Evolutionary conservation across 2,888 invertebrate genomes (phyloP).

Genomic region (Chrysina gloriosa): DNA sequence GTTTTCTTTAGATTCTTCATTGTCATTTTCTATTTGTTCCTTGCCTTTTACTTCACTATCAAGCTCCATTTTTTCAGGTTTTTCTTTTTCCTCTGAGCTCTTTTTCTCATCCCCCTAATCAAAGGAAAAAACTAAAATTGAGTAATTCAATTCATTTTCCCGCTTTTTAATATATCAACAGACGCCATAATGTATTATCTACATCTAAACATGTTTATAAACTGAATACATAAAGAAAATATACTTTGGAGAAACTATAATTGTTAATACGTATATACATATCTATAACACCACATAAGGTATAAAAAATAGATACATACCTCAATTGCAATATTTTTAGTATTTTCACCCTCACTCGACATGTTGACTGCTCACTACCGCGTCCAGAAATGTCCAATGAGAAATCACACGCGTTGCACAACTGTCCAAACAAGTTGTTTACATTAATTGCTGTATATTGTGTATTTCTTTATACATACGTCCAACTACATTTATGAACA

Average conservation of each 20-base stretch:
- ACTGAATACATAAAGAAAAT: not conserved
- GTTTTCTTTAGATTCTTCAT: constrained; percentile 50
- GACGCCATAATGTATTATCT: constrained; percentile 63
- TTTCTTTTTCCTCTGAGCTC: constrained; percentile 48
- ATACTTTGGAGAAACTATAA: constrained; percentile 1
- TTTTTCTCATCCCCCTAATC: constrained; percentile 42
- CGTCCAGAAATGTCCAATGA: constrained; percentile 63
- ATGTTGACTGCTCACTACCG: constrained; percentile 62
- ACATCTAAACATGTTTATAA: constrained; percentile 58
- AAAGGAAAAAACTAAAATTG: constrained; percentile 38
- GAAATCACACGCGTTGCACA: constrained; percentile 61
- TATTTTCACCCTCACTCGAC: constrained; percentile 65
- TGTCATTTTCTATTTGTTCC: constrained; percentile 48
- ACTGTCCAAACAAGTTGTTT: constrained; percentile 50
- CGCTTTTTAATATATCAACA: constrained; percentile 65
- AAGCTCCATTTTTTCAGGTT: constrained; percentile 51
- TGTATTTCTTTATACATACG: constrained; percentile 18
- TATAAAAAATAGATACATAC: constrained; percentile 54
- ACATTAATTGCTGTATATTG: not conserved
- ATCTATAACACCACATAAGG: constrained; percentile 14
- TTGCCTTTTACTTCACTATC: constrained; percentile 53
- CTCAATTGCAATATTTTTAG: constrained; percentile 62
- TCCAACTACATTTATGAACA: constrained; percentile 25
- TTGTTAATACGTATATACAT: not conserved
- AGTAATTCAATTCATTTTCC: constrained; percentile 56